phyloP scores from a whole-genome alignment of 2,113 vertebrate genomes.

The Dinomys branickii region DNA sequence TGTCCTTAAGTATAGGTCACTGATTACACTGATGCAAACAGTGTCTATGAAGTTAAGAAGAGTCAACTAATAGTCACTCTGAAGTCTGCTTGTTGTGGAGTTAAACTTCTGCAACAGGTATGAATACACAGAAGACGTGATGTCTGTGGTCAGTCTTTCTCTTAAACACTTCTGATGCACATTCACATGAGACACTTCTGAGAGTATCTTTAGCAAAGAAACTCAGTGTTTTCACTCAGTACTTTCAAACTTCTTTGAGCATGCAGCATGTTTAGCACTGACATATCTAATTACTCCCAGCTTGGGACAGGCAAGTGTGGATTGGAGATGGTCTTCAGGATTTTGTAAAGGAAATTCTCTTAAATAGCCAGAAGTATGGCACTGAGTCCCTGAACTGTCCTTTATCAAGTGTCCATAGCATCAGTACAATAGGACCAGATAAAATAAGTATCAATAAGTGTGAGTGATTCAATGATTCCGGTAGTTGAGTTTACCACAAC shows the following conservation, averaged over 20 bases:
- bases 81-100: neutral
- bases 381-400: neutral
- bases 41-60: neutral
- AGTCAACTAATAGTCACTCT: neutral
- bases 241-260: neutral
- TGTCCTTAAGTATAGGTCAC: neutral
- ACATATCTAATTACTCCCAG: neutral
- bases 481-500: neutral
- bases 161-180: neutral
- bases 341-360: neutral
- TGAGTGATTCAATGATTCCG: neutral
- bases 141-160: neutral
- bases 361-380: neutral
- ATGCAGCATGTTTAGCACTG: neutral
- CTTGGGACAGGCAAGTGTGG: neutral
- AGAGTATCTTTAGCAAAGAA: neutral
- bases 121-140: neutral
- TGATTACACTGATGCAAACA: neutral
- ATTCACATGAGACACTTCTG: neutral
- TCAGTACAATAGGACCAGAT: neutral
- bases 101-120: neutral
- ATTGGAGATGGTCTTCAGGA: neutral
- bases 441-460: neutral
- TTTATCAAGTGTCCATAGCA: no score
- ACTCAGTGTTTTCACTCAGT: neutral